Evolutionary conservation across 2,797 vertebrate species (phyloP).

Genomic region (Psittacula derbiana): DNA sequence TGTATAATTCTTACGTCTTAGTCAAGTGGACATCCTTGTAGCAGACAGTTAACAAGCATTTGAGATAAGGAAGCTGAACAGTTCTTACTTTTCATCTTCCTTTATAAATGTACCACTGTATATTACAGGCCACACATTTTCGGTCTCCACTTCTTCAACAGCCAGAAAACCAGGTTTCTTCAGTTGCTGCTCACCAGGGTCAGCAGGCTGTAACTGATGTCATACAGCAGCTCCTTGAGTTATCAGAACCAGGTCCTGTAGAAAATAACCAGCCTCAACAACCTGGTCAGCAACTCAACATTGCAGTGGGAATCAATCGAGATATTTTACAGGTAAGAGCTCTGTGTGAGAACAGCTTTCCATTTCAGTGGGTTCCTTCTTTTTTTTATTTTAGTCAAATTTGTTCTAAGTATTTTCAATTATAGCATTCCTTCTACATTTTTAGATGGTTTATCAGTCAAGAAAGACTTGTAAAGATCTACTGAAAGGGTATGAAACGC

Average conservation of each 20-base stretch:
- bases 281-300: conserved; percentile 83
- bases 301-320: conserved; percentile 91
- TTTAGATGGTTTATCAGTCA: background rate
- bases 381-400: background rate
- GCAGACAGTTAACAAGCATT: background rate
- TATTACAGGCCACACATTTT: conserved; percentile 75
- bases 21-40: background rate
- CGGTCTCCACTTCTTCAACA: conserved; percentile 75
- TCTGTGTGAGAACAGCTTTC: background rate
- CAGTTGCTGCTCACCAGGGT: conserved; percentile 65
- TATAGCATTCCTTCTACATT: background rate
- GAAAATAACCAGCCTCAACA: conserved; percentile 84
- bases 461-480: background rate
- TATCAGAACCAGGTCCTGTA: conserved; percentile 90
- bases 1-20: background rate
- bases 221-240: conserved; percentile 95
- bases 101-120: background rate
- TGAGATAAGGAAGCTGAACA: background rate
- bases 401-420: background rate
- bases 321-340: conserved; percentile 93
- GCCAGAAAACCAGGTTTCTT: conserved; percentile 69
- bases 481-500: rapidly evolving
- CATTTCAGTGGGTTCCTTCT: background rate
- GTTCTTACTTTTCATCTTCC: background rate
- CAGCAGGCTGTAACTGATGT: conserved; percentile 90